Conservation (phyloP, 2,113 vertebrate genomes). For the Cheilinus undulatus region DNA sequence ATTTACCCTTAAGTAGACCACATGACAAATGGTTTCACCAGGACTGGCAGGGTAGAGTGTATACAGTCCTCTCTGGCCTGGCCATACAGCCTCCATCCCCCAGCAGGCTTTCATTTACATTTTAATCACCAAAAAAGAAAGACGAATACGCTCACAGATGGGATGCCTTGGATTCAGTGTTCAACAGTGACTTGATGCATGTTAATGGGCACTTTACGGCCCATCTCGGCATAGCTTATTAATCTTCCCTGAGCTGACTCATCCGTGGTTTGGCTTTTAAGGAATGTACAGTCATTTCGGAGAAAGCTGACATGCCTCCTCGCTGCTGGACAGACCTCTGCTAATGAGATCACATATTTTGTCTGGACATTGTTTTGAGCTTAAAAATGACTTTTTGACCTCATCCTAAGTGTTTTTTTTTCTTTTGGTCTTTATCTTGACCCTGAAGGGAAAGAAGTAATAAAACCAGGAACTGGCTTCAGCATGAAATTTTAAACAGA, state of each 20-base stretch:
- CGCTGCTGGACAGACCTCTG: constrained; percentile 12
- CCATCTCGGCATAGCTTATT: constrained; percentile 25
- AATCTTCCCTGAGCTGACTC: constrained; percentile 64
- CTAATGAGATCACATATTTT: constrained; percentile 37
- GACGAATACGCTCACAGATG: constrained; percentile 25
- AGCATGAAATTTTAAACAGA: constrained; percentile 25
- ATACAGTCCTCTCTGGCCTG: not conserved
- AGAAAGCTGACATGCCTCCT: constrained; percentile 35
- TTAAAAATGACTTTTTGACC: constrained; percentile 9
- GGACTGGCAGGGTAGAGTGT: constrained; percentile 6
- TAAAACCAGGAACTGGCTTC: constrained; percentile 10
- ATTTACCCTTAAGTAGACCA: constrained; percentile 1
- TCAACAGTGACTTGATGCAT: constrained; percentile 31
- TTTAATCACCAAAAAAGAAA: constrained; percentile 44
- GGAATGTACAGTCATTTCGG: constrained; percentile 47
- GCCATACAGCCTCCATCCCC: constrained; percentile 8
- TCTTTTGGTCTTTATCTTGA: not conserved
- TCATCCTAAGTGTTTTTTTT: not conserved
- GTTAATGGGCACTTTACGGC: constrained; percentile 61
- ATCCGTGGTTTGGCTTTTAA: constrained; percentile 56
- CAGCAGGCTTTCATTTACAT: constrained; percentile 49
- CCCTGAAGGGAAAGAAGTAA: not conserved
- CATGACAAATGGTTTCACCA: not conserved
- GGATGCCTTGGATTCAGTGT: constrained; percentile 38
- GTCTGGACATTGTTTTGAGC: constrained; percentile 2